Conservation (phyloP, 2,113 vertebrate species). For the western clawed frog (Xenopus tropicalis) region UCB_Xtro_10.0 CM004447.2:114054001-114054500, state of each 20-base stretch:
- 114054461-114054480: constrained; percentile 21
- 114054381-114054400: neutral
- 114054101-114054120: too few relatives aligned
- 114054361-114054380: constrained; percentile 5
- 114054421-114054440: constrained; percentile 25
- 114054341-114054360: constrained; percentile 15
- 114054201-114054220: too few relatives aligned
- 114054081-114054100: too few relatives aligned
- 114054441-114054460: constrained; percentile 16
- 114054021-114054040: too few relatives aligned
- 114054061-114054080: too few relatives aligned
- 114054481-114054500: constrained; percentile 39
- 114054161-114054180: too few relatives aligned
- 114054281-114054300: constrained; percentile 6
- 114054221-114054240: neutral
- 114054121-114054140: too few relatives aligned
- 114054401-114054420: constrained; percentile 8
- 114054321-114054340: constrained; percentile 16
- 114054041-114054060: too few relatives aligned
- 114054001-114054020: too few relatives aligned
- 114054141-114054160: too few relatives aligned
- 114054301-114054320: constrained; percentile 1
- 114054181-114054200: too few relatives aligned
- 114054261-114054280: neutral
- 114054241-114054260: neutral